Evolutionary conservation across 2,797 vertebrate species (phyloP), one percentile per base, ranked within the genome.

Genomic region (Enteromius afrohamiltoni): DNA sequence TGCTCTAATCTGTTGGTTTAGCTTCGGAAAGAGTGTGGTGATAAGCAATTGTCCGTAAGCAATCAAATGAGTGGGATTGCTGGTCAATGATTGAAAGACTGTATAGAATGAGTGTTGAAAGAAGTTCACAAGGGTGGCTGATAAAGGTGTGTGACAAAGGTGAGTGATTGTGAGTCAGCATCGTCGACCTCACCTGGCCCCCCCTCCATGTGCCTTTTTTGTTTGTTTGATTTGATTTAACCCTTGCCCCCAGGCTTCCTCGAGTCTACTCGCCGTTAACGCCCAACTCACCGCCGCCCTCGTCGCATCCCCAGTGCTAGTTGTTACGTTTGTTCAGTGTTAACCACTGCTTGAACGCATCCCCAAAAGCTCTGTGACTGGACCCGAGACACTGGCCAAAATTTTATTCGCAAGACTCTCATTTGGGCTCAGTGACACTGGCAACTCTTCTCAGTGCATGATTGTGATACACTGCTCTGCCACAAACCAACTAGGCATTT

Each of bases 161-260:
- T 82, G 80, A 79, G 79, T 75, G 64, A 31, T 65, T 79, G 85
- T 64, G 69, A 85, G 77, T 89, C 86, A 86, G 70, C 88, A 90
- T 89, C 92, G 91, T 92, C 93, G 91, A 92, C 87, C 87, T 92
- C 92, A 92, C 93, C 92, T 91, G 88, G 91, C 86, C 85, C 81
- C 85, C 79, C 65, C 85, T 76, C 69, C 67, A 68, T 53, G 53
- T 80, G 83, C 37, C 69, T 53, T 68, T 87, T 70, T 45, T 68
- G 29, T 65, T 78, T 23, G 53, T 70, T 65, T 79, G n/a, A 37
- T 55, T 68, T 76, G 34, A 55, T 82, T 80, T 37, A 80, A 83
- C 83, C 83, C 73, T 79, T 75, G 53, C 45, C 85, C 45, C 65
- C 58, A 80, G 70, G 47, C 82, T 91, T 90, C 90, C 91, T 91